Base-by-base conservation (phyloP, 2,113 vertebrate genomes). In the Microcebus lehilahytsara region DNA sequence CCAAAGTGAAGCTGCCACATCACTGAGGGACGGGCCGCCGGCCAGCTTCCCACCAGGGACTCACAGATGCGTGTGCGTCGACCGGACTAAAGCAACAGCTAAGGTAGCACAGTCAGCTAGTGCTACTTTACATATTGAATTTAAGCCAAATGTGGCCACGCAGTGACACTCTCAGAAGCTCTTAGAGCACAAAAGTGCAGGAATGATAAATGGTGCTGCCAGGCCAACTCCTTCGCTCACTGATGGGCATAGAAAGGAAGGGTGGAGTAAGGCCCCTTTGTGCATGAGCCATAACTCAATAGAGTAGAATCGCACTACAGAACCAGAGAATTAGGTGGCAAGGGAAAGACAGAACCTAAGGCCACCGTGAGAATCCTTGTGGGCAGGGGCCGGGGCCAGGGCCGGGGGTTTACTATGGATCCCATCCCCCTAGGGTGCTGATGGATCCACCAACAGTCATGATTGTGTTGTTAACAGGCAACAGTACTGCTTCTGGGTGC, bases 1-100 rank as follows among this genome's bases (percentile, higher is more conserved):
- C 17, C 40, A 34, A 80, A 14, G 14, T 14, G 19, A 10, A 19
- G 40, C 0, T 2, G 22, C 46, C 20, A 6, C 10, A 37, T 22
- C 58, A 23, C 53, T 0, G 8, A 51, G 2, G 46, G 42, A 7
- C 34, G 25, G 53, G n/a, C 32, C 51, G 1, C 0, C 23, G 6
- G 27, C 67, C 56, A 6, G 3, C 19, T 69, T n/a, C 69, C n/a
- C 7, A 13, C 40, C 49, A 4, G 3, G 4, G 4, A 23, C 25
- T 27, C 30, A 23, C 16, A 93, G 40, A 60, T 12, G 34, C 2
- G 2, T 25, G 16, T 20, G n/a, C 37, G 27, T 69, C 74, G 56
- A 40, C 6, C 13, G 81, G 56, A 20, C 27, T 85, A 30, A 86
- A 87, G 75, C 83, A 56, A 49, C 1, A 62, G 60, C 53, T 56